phyloP scores from a whole-genome alignment of 2,888 invertebrate species.

The Eurytoma adleriae region DNA sequence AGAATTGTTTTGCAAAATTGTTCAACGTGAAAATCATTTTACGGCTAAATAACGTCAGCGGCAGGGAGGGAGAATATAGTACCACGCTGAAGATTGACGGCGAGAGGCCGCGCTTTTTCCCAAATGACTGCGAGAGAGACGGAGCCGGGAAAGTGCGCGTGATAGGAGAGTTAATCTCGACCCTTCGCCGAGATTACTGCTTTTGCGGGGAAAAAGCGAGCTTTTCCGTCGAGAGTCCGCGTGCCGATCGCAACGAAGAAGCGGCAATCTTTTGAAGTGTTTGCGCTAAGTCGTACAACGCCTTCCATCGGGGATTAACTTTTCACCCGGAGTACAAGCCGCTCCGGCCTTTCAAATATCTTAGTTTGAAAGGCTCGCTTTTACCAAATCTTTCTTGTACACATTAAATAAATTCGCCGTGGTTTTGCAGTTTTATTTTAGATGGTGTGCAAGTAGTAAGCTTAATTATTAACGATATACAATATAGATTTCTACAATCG shows the following conservation, averaged over 20 bases:
- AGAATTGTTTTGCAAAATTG: no score
- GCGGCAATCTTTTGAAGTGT: slow-evolving; percentile 60
- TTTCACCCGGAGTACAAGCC: slow-evolving; percentile 6
- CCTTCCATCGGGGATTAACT: slow-evolving; percentile 42
- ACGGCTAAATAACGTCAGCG: no score
- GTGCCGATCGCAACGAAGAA: slow-evolving; percentile 39
- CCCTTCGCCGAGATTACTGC: slow-evolving; percentile 66
- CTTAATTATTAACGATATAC: no score
- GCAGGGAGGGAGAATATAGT: no score
- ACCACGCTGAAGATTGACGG: no score
- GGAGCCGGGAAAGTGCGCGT: background rate
- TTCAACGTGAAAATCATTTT: no score
- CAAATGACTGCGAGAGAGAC: slow-evolving; percentile 9
- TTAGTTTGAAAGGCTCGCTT: no score
- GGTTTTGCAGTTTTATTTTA: no score
- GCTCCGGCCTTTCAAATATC: background rate
- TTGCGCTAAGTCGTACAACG: slow-evolving; percentile 58
- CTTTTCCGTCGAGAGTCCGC: slow-evolving; percentile 59
- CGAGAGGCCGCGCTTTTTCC: slow-evolving; percentile 9
- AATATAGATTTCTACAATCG: no score
- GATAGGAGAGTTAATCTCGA: slow-evolving; percentile 58
- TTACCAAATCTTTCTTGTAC: no score
- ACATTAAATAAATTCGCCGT: no score
- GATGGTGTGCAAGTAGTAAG: no score
- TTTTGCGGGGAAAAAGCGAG: slow-evolving; percentile 63